Evolutionary conservation across 2,113 vertebrate species (phyloP).

Genomic region (Ia io): DNA sequence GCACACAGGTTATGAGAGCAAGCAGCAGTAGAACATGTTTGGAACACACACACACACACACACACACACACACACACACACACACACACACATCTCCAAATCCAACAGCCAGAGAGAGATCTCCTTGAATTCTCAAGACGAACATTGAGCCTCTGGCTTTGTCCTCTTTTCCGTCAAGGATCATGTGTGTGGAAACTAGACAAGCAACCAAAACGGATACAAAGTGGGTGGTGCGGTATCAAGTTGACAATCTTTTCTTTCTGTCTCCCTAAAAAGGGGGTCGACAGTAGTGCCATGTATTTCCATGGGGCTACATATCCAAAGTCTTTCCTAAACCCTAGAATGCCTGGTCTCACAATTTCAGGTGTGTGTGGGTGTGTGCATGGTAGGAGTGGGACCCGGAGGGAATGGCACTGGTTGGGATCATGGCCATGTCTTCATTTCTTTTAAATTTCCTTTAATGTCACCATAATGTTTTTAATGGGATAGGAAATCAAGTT

Average conservation of each 20-base stretch:
- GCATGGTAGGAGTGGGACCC: background rate
- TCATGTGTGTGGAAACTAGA: background rate
- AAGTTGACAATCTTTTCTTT: background rate
- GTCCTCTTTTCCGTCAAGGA: background rate
- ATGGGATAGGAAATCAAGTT: background rate
- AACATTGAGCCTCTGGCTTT: background rate
- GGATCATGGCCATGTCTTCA: background rate
- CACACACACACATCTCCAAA: background rate
- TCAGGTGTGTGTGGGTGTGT: background rate
- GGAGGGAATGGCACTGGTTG: background rate
- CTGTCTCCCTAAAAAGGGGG: background rate
- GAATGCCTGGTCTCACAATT: fast-evolving
- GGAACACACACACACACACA: background rate
- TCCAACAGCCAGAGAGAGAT: background rate
- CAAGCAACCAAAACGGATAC: background rate
- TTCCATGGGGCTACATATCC: too few relatives aligned
- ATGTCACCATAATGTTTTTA: background rate
- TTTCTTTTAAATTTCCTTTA: background rate
- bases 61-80: background rate
- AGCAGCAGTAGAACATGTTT: background rate
- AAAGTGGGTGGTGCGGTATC: background rate
- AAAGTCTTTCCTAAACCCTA: too few relatives aligned
- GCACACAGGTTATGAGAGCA: background rate
- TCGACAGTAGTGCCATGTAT: background rate
- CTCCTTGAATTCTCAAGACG: background rate